These are phyloP conservation scores for Diacarnus erythraeanus DNA, from an alignment of 37 sponge, comb jelly and placozoan species.

Conservation along the genomic window DNA sequence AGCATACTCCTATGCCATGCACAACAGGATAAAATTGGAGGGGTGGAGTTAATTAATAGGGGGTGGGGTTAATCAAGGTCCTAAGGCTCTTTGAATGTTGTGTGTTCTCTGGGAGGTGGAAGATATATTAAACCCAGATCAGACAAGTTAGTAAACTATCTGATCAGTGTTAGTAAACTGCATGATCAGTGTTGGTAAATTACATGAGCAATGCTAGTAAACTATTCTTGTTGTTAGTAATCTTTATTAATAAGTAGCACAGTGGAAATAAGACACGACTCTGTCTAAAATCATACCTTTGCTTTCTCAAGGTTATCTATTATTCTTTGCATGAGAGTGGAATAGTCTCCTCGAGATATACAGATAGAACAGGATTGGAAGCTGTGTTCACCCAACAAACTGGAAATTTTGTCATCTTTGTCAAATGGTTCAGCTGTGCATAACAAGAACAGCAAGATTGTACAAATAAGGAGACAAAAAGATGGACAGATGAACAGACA, in stretches of 20 bases:
- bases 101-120: no score
- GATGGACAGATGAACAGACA: not conserved
- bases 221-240: no score
- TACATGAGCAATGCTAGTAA: no score
- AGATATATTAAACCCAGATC: no score
- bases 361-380: conserved; percentile 47
- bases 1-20: conserved; percentile 51
- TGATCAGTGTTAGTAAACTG: no score
- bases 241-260: no score
- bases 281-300: conserved; percentile 56
- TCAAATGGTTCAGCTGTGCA: conserved; percentile 53
- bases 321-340: conserved; percentile 77
- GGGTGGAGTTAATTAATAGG: not conserved
- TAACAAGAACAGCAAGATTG: not conserved
- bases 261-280: no score
- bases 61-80: not conserved
- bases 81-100: not conserved
- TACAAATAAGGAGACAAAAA: not conserved
- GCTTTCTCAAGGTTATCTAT: conserved; percentile 74
- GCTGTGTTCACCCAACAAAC: conserved; percentile 61
- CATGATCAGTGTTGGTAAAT: no score
- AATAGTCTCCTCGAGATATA: conserved; percentile 84
- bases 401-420: conserved; percentile 55
- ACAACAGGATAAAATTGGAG: conserved; percentile 1
- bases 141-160: no score